Evolutionary conservation across 2,888 invertebrate species (phyloP).

Genomic region (Stegophylla sp.): DNA sequence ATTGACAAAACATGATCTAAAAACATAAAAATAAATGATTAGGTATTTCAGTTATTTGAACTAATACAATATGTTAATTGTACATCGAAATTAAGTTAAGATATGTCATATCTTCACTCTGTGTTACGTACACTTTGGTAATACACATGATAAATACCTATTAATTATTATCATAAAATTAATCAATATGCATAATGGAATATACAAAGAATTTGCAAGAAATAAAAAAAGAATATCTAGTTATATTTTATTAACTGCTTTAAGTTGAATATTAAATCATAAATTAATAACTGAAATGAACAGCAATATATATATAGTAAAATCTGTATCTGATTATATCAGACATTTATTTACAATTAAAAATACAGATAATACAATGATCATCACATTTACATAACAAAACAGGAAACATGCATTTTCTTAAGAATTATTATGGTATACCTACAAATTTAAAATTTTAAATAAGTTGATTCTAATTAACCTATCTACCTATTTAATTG

Average conservation of each 20-base stretch:
- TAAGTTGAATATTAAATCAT: too few relatives aligned
- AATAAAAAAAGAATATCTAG: neutral
- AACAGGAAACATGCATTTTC: too few relatives aligned
- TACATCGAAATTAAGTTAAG: neutral
- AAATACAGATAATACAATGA: too few relatives aligned
- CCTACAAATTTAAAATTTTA: too few relatives aligned
- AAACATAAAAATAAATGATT: neutral
- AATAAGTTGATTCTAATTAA: too few relatives aligned
- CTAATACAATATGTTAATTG: neutral
- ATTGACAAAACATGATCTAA: constrained; percentile 23
- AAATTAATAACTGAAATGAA: too few relatives aligned
- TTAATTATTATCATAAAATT: neutral
- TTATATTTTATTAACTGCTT: neutral
- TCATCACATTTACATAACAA: too few relatives aligned
- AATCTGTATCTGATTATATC: too few relatives aligned
- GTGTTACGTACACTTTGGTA: too few relatives aligned
- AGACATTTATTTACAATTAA: too few relatives aligned
- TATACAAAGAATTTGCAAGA: neutral
- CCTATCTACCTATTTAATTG: neutral
- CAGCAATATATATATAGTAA: too few relatives aligned
- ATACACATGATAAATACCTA: neutral
- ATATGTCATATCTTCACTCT: neutral
- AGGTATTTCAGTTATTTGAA: neutral
- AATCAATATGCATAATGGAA: neutral
- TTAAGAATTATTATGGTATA: too few relatives aligned